Conservation (phyloP, 2,113 vertebrate genomes). For the Pardalotus punctatus region DNA sequence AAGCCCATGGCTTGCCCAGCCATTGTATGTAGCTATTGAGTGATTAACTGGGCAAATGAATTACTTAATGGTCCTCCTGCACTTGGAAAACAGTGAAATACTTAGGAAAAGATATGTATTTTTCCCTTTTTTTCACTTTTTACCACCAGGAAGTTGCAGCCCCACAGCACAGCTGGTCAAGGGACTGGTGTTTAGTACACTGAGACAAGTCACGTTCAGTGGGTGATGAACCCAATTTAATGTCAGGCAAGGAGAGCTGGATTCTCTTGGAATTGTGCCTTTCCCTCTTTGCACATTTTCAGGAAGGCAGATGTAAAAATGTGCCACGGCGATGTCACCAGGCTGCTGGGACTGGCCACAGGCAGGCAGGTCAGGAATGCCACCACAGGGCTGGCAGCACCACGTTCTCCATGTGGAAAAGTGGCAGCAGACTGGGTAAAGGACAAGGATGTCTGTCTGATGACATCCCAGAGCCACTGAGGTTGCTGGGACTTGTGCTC, state of each 20-base stretch:
- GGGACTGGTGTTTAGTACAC: not conserved
- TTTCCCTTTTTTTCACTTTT: not conserved
- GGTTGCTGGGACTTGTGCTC: not conserved
- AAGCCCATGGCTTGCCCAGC: not conserved
- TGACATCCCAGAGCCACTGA: not conserved
- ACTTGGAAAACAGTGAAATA: not conserved
- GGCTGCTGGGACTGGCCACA: not conserved
- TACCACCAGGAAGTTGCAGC: not conserved
- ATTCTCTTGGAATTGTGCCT: not conserved
- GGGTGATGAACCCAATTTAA: not conserved
- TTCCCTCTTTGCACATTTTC: not conserved
- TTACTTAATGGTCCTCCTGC: not conserved
- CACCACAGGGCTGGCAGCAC: not conserved
- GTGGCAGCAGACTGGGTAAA: not conserved
- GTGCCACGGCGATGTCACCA: not conserved
- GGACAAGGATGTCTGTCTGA: not conserved
- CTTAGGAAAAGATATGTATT: not conserved
- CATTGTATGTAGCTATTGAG: not conserved
- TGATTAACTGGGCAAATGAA: not conserved
- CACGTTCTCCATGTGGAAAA: not conserved
- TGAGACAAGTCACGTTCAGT: not conserved
- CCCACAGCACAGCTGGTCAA: fast-evolving
- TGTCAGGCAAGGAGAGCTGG: not conserved
- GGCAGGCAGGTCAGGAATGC: not conserved
- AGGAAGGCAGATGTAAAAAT: not conserved